Evolutionary conservation across 2,113 vertebrate species (phyloP), one percentile per base, ranked within the genome.

Genomic region (Corythoichthys haematopterus): DNA sequence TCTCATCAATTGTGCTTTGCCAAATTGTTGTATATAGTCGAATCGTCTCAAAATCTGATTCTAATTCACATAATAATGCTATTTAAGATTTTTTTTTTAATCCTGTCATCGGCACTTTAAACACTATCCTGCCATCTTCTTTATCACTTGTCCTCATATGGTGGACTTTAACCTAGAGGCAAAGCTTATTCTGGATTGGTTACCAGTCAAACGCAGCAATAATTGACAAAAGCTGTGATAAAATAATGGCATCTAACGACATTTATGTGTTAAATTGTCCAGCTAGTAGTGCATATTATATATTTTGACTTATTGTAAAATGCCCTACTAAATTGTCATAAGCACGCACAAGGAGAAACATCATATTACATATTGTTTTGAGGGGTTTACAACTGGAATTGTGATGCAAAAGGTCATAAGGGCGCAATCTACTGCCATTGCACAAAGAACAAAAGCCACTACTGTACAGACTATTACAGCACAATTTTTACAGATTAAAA

Each of bases 391-490:
- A 83, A 63, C 43, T 72, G 60, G 64, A 64, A 53, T 72, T 68
- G 46, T 80, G 82, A 86, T 80, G 76, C 84, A 63, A 84, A 73
- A 70, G 50, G 70, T 65, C 70, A 77, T 67, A 67, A 72, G 11
- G 65, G 46, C 37, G 71, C 62, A 71, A 68, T 65, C 63, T 66
- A 82, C 77, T 83, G 81, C 79, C 79, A 72, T 65, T 47, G 69
- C 35, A 75, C 53, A 68, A 64, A 77, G 3, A 72, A n/a, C 9
- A 67, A 71, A 68, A 73, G 52, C 56, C 55, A 68, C 68, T 57
- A 35, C 13, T 57, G n/a, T 46, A 46, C 14, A 50, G 3, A 79
- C 28, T 64, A 80, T 20, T 64, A 76, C 53, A 84, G 80, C 83
- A 88, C 84, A 86, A 74, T 69, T 76, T 68, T 75, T 73, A 70